Percentiles rank a stretch among this genome's conserved stretches.
These are phyloP conservation scores for Montipora sp. DNA, from an alignment of 64 coral and sea anemone species.

Conservation along the genomic window DNA sequence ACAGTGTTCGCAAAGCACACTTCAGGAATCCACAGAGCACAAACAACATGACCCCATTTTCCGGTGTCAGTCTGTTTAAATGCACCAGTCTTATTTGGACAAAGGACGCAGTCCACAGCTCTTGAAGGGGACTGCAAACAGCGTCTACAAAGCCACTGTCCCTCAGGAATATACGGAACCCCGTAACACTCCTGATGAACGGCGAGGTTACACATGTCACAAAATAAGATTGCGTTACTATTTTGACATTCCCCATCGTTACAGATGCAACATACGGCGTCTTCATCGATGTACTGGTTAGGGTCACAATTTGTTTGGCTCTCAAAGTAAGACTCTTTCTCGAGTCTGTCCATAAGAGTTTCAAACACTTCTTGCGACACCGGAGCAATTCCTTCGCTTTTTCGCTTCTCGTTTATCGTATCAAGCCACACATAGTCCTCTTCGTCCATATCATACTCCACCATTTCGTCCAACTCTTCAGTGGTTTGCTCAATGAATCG, in stretches of 20 bases:
- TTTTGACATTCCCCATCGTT: slow-evolving; percentile 99
- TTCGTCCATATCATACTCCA: slow-evolving; percentile 97
- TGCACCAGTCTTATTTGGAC: slow-evolving; percentile 98
- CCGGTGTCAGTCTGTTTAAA: slow-evolving; percentile 98
- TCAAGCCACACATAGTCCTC: slow-evolving; percentile 95
- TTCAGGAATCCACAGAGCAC: slow-evolving; percentile 98
- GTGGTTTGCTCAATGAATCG: slow-evolving; percentile 97
- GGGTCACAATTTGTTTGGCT: slow-evolving; percentile 97
- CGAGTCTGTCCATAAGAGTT: slow-evolving; percentile 95
- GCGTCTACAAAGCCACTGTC: slow-evolving; percentile 97
- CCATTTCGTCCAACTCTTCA: slow-evolving; percentile 97
- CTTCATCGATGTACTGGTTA: slow-evolving; percentile 99
- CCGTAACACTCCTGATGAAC: slow-evolving; percentile 99
- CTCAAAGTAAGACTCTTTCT: slow-evolving; percentile 98
- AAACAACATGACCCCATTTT: slow-evolving; percentile 97
- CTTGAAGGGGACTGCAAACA: slow-evolving; percentile 98
- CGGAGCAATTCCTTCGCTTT: slow-evolving; percentile 86
- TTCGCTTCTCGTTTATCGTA: slow-evolving; percentile 93
- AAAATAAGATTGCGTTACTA: slow-evolving; percentile 98
- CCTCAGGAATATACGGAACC: slow-evolving; percentile 98
- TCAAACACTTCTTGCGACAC: slow-evolving; percentile 99
- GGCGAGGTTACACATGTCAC: slow-evolving; percentile 99
- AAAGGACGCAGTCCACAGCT: slow-evolving; percentile 94
- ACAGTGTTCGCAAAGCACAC: slow-evolving; percentile 99
- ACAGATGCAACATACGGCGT: slow-evolving; percentile 99